These are phyloP conservation scores for Acridotheres tristis DNA, from an alignment of 2,797 vertebrate genomes.

Conservation along the genomic window DNA sequence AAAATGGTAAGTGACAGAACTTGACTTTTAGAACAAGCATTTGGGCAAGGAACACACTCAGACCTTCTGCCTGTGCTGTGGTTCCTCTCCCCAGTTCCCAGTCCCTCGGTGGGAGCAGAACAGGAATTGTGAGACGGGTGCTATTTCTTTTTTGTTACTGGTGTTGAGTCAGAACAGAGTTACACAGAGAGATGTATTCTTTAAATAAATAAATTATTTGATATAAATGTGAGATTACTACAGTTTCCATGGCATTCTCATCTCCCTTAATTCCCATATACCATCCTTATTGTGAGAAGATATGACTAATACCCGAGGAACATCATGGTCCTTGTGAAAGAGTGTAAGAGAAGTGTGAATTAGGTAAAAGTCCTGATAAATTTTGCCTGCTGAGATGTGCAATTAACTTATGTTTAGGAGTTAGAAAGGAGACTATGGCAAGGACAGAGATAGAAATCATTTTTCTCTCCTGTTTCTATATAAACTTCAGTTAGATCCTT, in stretches of 20 bases:
- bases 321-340: not conserved
- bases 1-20: slow-evolving; percentile 86
- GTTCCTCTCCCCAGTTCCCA: not conserved
- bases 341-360: not conserved
- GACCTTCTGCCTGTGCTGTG: not conserved
- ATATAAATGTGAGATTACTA: not conserved
- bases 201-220: not conserved
- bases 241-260: not conserved
- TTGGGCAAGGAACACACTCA: not conserved
- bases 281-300: not conserved
- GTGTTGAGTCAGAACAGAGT: not conserved
- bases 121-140: not conserved
- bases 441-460: not conserved
- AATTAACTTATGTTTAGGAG: not conserved
- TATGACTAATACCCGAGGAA: not conserved
- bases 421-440: not conserved
- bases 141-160: not conserved
- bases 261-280: not conserved
- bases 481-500: not conserved
- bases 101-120: not conserved
- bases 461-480: not conserved
- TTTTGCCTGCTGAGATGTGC: not conserved
- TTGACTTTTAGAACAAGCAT: not conserved
- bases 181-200: not conserved
- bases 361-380: not conserved